phyloP scores from a whole-genome alignment of 2,888 invertebrate species.

The Celastrina argiolus region DNA sequence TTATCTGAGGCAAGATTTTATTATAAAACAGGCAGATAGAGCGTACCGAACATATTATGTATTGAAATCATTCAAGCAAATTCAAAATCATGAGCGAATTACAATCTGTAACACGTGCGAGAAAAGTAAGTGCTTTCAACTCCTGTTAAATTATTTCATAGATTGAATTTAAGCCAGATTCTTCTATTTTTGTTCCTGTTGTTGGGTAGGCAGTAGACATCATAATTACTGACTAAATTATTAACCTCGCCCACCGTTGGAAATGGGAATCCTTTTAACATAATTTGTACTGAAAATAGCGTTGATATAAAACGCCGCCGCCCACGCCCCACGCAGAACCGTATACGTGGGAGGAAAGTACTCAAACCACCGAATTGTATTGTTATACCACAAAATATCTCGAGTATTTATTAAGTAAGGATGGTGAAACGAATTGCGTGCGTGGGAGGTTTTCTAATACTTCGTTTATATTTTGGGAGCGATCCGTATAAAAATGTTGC shows the following conservation, averaged over 20 bases:
- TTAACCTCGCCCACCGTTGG: constrained; percentile 38
- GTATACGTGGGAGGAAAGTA: constrained; percentile 5
- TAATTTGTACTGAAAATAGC: constrained; percentile 57
- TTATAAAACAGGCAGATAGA: too few relatives aligned
- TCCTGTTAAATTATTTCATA: too few relatives aligned
- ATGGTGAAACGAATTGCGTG: not conserved
- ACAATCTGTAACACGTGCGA: too few relatives aligned
- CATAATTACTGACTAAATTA: not conserved
- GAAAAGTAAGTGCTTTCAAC: too few relatives aligned
- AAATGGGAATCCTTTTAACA: constrained; percentile 45
- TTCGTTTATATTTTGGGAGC: not conserved
- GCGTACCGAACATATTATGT: too few relatives aligned
- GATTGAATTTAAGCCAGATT: not conserved
- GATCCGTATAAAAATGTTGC: not conserved
- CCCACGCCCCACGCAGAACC: constrained; percentile 43
- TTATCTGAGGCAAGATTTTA: too few relatives aligned
- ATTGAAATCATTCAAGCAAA: too few relatives aligned
- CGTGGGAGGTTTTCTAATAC: not conserved
- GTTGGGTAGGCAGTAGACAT: not conserved
- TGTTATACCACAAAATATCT: not conserved
- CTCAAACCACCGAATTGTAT: not conserved
- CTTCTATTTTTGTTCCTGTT: not conserved
- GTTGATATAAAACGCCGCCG: constrained; percentile 57
- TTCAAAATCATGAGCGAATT: too few relatives aligned
- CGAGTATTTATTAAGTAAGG: not conserved